Evolutionary conservation across 2,113 vertebrate species (phyloP), one percentile per base, ranked within the genome.

Genomic region (Sylvietta virens): DNA sequence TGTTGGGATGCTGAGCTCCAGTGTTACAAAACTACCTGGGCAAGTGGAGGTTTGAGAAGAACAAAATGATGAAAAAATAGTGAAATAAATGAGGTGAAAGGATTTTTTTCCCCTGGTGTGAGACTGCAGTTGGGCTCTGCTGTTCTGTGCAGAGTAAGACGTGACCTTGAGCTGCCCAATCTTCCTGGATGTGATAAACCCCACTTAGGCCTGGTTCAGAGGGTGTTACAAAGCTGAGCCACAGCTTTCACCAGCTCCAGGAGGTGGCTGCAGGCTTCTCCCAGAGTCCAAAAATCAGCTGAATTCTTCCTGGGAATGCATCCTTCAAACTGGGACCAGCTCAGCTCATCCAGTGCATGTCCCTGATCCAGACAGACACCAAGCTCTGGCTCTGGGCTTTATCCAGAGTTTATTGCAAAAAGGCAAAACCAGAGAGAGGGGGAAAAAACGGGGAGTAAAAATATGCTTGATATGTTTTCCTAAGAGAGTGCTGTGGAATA

Each of bases 381-480:
- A 92, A 88, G 54, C 45, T 42, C 76, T 15, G 42, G 21, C 47
- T 80, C 90, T 90, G 82, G 31, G 65, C 67, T 80, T 60, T 16
- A 57, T 77, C 71, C 58, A 47, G 54, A 22, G n/a, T n/a, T 39
- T 48, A 17, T 14, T 69, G 65, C 45, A 61, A n/a, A 48, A 60
- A 78, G 24, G 13, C 8, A 77, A 33, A 26, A 31, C n/a, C n/a
- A 24, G 8, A 7, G 8, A 3, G 0, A 1, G 11, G 13, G 2
- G 58, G n/a, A 4, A 5, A 17, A 15, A 57, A 10, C 28, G 31
- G 42, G 11, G 1, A 58, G 14, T 64, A 45, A 71, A 88, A 70
- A 66, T 56, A 39, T n/a, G 40, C 42, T 53, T 26, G 28, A 60
- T 57, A 33, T 54, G n/a, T 82, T 86, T 90, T 83, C 33, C 23